Conservation (phyloP, 53 echinoderm and acorn worm genomes). For the Patiria pectinifera region DNA sequence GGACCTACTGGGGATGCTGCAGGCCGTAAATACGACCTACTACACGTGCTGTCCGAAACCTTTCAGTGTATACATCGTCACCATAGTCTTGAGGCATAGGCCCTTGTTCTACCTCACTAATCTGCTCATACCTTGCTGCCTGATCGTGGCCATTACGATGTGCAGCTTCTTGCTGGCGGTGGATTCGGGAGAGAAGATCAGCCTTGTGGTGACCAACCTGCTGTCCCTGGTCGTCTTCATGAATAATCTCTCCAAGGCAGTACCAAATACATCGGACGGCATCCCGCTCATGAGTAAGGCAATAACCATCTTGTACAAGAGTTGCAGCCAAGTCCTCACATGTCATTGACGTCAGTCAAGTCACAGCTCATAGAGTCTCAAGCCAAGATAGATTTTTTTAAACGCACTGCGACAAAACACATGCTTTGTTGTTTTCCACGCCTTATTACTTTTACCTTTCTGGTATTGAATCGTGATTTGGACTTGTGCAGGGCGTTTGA, state of each 20-base stretch:
- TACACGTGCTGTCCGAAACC: constrained; percentile 76
- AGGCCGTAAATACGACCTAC: constrained; percentile 56
- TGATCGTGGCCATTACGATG: constrained; percentile 73
- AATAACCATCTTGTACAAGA: background rate
- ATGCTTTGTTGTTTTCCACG: too few relatives aligned
- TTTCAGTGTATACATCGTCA: constrained; percentile 68
- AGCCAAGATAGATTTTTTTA: too few relatives aligned
- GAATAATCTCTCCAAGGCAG: constrained; percentile 81
- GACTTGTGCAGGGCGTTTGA: too few relatives aligned
- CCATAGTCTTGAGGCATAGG: constrained; percentile 71
- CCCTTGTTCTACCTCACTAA: constrained; percentile 82
- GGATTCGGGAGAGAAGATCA: constrained; percentile 91
- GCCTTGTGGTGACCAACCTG: constrained; percentile 84
- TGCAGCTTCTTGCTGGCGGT: constrained; percentile 83
- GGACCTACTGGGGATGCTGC: constrained; percentile 83
- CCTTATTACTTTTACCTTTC: too few relatives aligned
- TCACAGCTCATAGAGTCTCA: too few relatives aligned
- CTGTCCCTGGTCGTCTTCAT: constrained; percentile 86
- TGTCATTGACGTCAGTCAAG: too few relatives aligned
- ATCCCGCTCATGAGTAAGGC: constrained; percentile 88
- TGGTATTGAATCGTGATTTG: too few relatives aligned
- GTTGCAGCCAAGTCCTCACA: too few relatives aligned
- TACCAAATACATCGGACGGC: constrained; percentile 87
- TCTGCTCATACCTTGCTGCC: constrained; percentile 68
- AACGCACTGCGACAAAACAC: too few relatives aligned